Evolutionary conservation across 2,113 vertebrate species (phyloP).

Genomic region (Protomyctophum bolini): DNA sequence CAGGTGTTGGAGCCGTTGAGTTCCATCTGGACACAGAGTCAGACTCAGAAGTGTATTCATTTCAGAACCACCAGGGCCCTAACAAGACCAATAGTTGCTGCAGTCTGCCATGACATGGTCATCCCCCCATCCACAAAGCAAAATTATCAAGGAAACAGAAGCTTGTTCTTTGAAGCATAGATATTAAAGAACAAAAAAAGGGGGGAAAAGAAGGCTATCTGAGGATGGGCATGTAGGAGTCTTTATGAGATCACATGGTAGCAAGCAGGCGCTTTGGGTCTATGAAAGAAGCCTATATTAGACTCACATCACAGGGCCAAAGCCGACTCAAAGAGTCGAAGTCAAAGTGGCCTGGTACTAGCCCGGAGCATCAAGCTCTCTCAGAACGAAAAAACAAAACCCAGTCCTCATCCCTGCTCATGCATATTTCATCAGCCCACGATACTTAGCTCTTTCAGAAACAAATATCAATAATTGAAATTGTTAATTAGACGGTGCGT

Average conservation of each 20-base stretch:
- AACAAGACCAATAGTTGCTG: conserved; percentile 51
- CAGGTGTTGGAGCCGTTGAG: conserved; percentile 53
- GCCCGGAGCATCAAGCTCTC: conserved; percentile 76
- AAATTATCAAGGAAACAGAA: conserved; percentile 73
- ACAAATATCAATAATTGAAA: conserved; percentile 87
- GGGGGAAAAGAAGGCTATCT: conserved; percentile 50
- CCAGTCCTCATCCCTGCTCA: conserved; percentile 74
- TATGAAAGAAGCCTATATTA: conserved; percentile 77
- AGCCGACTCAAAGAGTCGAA: conserved; percentile 75
- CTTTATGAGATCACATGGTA: conserved; percentile 79
- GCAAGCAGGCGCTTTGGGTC: conserved; percentile 69
- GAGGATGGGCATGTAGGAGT: conserved; percentile 69
- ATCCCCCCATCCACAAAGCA: conserved; percentile 62
- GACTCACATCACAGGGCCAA: conserved; percentile 77
- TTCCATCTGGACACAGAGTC: conserved; percentile 54
- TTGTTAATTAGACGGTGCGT: conserved; percentile 78
- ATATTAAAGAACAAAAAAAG: conserved; percentile 70
- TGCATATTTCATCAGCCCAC: conserved; percentile 77
- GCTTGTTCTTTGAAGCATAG: conserved; percentile 69
- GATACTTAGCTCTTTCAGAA: conserved; percentile 77
- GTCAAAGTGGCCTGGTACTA: conserved; percentile 81
- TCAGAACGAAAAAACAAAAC: conserved; percentile 79
- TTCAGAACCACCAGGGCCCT: conserved; percentile 45
- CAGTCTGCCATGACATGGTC: conserved; percentile 50
- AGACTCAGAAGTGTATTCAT: conserved; percentile 21